phyloP scores from a whole-genome alignment of 2,113 vertebrate genomes.

The Paraplagusia blochii region DNA sequence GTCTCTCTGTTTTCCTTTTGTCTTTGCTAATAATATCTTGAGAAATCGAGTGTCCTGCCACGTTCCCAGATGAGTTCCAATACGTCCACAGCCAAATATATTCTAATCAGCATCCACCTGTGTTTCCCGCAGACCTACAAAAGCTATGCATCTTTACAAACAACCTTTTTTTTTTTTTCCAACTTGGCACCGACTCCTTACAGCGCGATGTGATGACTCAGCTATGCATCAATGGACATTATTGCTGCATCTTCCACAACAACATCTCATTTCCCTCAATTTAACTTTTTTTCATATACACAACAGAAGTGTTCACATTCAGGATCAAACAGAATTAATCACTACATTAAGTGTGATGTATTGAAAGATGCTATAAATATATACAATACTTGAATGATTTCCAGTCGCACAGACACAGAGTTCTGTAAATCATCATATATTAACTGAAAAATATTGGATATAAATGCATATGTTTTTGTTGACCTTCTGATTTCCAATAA shows the following conservation, averaged over 20 bases:
- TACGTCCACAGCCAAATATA: background rate
- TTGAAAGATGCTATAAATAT: too few relatives aligned
- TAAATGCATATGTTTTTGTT: too few relatives aligned
- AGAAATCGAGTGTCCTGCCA: background rate
- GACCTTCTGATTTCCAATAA: too few relatives aligned
- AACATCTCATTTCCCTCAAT: constrained; percentile 28
- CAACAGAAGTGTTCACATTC: too few relatives aligned
- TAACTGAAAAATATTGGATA: too few relatives aligned
- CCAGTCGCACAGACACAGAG: too few relatives aligned
- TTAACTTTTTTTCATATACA: too few relatives aligned
- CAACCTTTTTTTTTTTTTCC: background rate
- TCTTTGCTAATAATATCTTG: background rate
- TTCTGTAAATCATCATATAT: too few relatives aligned
- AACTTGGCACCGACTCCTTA: constrained; percentile 4
- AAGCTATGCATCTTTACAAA: background rate
- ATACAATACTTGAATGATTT: too few relatives aligned
- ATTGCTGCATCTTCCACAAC: constrained; percentile 20
- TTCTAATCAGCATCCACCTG: background rate
- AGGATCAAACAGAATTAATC: too few relatives aligned
- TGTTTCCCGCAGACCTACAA: background rate
- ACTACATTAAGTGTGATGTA: too few relatives aligned
- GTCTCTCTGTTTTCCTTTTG: too few relatives aligned
- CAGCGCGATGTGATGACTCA: constrained; percentile 9
- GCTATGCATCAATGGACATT: constrained; percentile 35
- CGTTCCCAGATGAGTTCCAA: background rate